phyloP scores from a whole-genome alignment of 2,888 invertebrate genomes.

The Cybosia mesomella region DNA sequence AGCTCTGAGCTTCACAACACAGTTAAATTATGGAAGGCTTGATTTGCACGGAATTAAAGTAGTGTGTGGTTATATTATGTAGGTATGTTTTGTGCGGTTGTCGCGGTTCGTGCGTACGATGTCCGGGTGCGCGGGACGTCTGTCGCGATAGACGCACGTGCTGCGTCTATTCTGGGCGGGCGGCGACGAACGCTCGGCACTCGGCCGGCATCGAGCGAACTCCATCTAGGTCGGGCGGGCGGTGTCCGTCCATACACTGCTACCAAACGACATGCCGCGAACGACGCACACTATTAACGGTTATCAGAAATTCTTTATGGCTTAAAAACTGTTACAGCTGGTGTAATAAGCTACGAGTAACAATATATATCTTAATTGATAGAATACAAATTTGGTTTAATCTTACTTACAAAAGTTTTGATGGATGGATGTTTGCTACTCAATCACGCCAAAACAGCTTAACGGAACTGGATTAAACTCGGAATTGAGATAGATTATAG shows the following conservation, averaged over 20 bases:
- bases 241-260: conserved; percentile 56
- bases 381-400: not conserved
- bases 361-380: not conserved
- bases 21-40: conserved; percentile 50
- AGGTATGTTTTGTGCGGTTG: conserved; percentile 38
- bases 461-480: not conserved
- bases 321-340: not conserved
- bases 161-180: conserved; percentile 85
- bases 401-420: not conserved
- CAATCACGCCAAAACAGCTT: not conserved
- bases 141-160: conserved; percentile 82
- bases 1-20: conserved; percentile 57
- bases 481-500: not conserved
- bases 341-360: not conserved
- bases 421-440: not conserved
- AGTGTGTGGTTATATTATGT: conserved; percentile 36
- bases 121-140: conserved; percentile 64
- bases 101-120: conserved; percentile 43
- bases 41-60: conserved; percentile 30
- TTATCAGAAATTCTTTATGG: conserved; percentile 3
- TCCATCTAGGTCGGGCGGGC: conserved; percentile 78
- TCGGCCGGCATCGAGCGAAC: conserved; percentile 78
- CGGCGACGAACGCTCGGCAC: conserved; percentile 64
- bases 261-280: conserved; percentile 20
- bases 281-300: conserved; percentile 7